Conservation (phyloP, 2,113 vertebrate species). For the Beaufortia kweichowensis region DNA sequence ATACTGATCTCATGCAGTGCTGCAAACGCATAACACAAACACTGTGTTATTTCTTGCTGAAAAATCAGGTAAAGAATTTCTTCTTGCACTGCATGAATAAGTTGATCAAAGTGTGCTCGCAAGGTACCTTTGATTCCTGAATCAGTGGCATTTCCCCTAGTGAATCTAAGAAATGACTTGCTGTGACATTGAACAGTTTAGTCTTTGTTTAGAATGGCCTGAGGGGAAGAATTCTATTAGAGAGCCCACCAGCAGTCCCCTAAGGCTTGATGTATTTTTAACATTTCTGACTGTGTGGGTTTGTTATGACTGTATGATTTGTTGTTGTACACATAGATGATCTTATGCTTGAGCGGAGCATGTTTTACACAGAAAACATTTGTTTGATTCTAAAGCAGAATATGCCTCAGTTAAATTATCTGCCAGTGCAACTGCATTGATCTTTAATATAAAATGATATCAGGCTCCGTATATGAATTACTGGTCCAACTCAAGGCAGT, state of each 20-base stretch:
- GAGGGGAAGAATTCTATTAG: slow-evolving; percentile 37
- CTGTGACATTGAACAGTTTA: slow-evolving; percentile 35
- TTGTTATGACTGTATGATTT: slow-evolving; percentile 18
- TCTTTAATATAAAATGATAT: too few species aligned
- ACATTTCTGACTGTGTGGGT: neutral
- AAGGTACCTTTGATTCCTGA: slow-evolving; percentile 25
- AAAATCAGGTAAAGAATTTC: neutral
- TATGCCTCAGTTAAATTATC: too few species aligned
- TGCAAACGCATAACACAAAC: too few species aligned
- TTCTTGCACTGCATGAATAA: neutral
- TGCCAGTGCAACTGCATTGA: too few species aligned
- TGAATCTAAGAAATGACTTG: slow-evolving; percentile 21
- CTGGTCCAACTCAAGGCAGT: too few species aligned
- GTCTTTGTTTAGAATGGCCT: slow-evolving; percentile 6
- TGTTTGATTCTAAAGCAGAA: neutral
- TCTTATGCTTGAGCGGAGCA: slow-evolving; percentile 24
- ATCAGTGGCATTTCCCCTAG: slow-evolving; percentile 7
- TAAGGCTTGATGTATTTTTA: slow-evolving; percentile 31
- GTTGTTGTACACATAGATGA: slow-evolving; percentile 23
- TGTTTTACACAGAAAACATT: slow-evolving; percentile 31
- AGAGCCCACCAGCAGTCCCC: slow-evolving; percentile 9
- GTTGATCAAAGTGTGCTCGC: neutral
- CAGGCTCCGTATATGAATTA: too few species aligned
- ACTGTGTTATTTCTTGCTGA: too few species aligned
- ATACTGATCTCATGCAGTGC: too few species aligned